Evolutionary conservation across 2,797 vertebrate species (phyloP), one percentile per base, ranked within the genome.

Genomic region (Channa striata): DNA sequence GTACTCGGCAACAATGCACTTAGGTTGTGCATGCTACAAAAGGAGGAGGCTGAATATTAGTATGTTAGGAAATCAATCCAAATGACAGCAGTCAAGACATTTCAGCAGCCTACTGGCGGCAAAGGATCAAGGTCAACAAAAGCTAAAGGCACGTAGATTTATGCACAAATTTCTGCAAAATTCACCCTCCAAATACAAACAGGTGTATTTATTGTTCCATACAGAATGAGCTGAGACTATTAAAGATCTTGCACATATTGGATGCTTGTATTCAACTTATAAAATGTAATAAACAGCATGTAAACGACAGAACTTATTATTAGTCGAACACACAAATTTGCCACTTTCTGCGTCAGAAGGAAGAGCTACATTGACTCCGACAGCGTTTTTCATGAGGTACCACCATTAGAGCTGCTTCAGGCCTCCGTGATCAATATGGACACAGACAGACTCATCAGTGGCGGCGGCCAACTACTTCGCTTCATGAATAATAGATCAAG

Each of bases 401-500:
- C 74, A 69, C 57, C 78, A 83, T 85, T 71, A 72, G 9, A 17
- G 65, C 64, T 62, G 68, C 74, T 79, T 73, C 56, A 65, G 30
- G 33, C 21, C 34, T 60, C 49, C 8, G 40, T 11, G 73, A 88
- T 89, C 78, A 65, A 90, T 90, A 82, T 11, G 39, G 46, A 34
- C 48, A 61, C 47, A 64, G 4, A 66, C 47, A 60, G n/a, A 58
- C 23, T 59, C 44, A 65, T 17, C 14, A 21, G 42, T 6, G 60
- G 52, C 68, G 69, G 63, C 81, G 65, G 60, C 59, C 68, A 43
- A 65, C 62, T 53, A 60, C 79, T 74, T 40, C 37, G 39, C 59
- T 30, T 66, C 59, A 84, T 90, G 30, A 90, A 91, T 89, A 90
- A 90, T 89, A 25, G 78, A 89, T 77, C 25, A 79, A 40, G 46